Percentiles rank a stretch among this genome's conserved stretches.
Conservation (phyloP, 2,797 vertebrate genomes). For the Gallinago stenura region DNA sequence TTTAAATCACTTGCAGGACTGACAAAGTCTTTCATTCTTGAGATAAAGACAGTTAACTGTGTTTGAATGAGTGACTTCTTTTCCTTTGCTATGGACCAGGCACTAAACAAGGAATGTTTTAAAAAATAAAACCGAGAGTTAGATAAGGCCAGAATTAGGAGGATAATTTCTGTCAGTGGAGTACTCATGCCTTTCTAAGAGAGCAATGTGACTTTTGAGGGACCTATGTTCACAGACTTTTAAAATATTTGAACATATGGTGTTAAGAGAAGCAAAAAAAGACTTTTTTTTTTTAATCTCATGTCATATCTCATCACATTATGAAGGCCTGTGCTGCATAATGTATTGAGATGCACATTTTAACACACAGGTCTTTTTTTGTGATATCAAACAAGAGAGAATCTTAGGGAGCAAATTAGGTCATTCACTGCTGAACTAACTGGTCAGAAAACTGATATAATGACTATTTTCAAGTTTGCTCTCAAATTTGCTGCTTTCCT, state of each 20-base stretch:
- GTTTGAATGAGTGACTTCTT: not conserved
- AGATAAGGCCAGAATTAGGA: not conserved
- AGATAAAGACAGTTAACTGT: not conserved
- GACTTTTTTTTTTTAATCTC: not conserved
- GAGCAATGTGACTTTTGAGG: not conserved
- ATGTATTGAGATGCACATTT: conserved; percentile 58
- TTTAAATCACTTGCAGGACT: not conserved
- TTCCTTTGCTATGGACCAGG: not conserved
- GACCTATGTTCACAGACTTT: not conserved
- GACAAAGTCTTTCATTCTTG: not conserved
- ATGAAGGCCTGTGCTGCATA: conserved; percentile 38
- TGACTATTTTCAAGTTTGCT: conserved; percentile 59
- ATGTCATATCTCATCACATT: conserved; percentile 66
- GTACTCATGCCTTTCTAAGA: not conserved
- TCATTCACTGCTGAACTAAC: not conserved
- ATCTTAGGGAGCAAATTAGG: conserved; percentile 7
- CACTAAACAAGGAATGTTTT: not conserved
- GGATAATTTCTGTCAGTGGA: not conserved
- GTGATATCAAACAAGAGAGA: conserved; percentile 1
- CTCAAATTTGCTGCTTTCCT: conserved; percentile 39
- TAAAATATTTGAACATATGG: conserved; percentile 56
- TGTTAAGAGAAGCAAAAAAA: conserved; percentile 62
- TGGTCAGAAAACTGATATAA: conserved; percentile 28
- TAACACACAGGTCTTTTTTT: conserved; percentile 56
- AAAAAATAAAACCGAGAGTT: not conserved